Percentiles rank a stretch among this genome's conserved stretches.
These are phyloP conservation scores for Hydropsyche tenuis DNA, from an alignment of 1,140 invertebrate species.

Conservation along the genomic window DNA sequence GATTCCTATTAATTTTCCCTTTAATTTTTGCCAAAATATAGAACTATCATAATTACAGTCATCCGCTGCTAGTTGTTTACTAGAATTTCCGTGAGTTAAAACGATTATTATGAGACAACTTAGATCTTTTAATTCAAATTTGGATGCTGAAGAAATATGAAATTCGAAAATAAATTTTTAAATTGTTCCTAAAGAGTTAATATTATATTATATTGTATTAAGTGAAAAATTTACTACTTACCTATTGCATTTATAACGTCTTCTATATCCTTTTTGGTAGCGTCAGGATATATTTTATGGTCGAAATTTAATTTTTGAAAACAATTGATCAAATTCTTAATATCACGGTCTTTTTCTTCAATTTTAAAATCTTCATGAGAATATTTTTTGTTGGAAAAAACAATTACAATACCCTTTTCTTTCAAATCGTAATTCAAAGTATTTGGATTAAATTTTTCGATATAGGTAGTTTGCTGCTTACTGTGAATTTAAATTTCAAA, in stretches of 20 bases:
- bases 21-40: background rate
- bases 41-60: background rate
- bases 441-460: background rate
- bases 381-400: background rate
- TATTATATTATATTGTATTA: background rate
- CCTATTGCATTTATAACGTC: background rate
- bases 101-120: constrained; percentile 17
- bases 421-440: background rate
- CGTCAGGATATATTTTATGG: background rate
- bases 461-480: too few species aligned
- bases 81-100: constrained; percentile 10
- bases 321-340: background rate
- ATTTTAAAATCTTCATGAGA: background rate
- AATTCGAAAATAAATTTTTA: background rate
- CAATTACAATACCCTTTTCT: background rate
- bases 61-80: background rate
- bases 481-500: too few species aligned
- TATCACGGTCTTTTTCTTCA: background rate
- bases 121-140: background rate
- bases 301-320: constrained; percentile 24
- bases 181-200: background rate
- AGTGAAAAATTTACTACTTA: background rate
- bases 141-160: background rate
- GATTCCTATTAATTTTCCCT: constrained; percentile 1
- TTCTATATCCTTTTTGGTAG: background rate